Evolutionary conservation across 2,113 vertebrate genomes (phyloP).

Genomic region (Hippocampus mohnikei): DNA sequence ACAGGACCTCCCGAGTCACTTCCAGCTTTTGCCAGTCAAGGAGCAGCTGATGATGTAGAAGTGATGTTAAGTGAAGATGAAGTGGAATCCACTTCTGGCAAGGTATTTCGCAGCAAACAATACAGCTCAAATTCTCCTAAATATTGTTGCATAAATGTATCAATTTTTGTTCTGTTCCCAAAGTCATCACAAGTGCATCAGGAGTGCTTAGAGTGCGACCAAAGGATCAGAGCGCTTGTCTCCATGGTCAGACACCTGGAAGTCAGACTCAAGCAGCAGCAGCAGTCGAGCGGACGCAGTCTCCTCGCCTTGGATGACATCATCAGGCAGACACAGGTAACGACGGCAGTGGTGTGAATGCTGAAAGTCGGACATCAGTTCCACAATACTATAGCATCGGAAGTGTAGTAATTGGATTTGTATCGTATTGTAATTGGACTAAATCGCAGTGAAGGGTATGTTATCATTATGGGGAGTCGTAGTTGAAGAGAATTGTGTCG

Average conservation of each 20-base stretch:
- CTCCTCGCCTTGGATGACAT: conserved; percentile 73
- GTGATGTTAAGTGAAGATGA: conserved; percentile 19
- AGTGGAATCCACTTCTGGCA: conserved; percentile 26
- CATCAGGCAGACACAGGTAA: conserved; percentile 84
- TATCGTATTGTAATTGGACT: too few species aligned
- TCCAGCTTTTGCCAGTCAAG: conserved; percentile 25
- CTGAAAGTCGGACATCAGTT: background rate
- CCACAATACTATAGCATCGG: too few species aligned
- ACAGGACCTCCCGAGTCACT: conserved; percentile 29
- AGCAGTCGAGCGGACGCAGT: conserved; percentile 71
- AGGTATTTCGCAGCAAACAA: conserved; percentile 41
- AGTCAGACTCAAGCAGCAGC: conserved; percentile 81
- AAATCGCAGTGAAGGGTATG: too few species aligned
- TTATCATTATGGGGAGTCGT: background rate
- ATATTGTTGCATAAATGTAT: background rate
- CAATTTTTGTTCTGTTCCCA: background rate
- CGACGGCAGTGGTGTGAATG: background rate
- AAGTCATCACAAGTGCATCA: conserved; percentile 80
- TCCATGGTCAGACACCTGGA: conserved; percentile 88
- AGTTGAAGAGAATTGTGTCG: background rate
- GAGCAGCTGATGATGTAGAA: conserved; percentile 29
- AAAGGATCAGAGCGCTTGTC: conserved; percentile 81
- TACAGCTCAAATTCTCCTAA: background rate
- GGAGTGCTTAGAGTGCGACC: conserved; percentile 85
- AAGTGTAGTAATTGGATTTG: too few species aligned